Conservation (phyloP, 2,113 vertebrate genomes). For the Cavia porcellus region DNA sequence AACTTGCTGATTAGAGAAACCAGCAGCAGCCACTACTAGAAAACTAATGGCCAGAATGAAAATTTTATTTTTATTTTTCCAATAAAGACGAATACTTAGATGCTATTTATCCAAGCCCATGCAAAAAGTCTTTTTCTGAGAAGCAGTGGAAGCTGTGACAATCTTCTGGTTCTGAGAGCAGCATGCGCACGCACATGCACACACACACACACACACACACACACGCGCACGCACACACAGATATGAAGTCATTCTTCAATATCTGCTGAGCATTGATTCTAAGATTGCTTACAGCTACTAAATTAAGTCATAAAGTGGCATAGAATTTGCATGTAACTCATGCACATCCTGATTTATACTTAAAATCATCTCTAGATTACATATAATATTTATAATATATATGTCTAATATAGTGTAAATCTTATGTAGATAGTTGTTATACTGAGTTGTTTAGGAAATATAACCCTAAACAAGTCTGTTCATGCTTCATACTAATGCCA, state of each 20-base stretch:
- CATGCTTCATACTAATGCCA: neutral
- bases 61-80: neutral
- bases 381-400: neutral
- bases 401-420: neutral
- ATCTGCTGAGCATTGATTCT: neutral
- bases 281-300: neutral
- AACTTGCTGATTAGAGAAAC: neutral
- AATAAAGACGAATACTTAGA: neutral
- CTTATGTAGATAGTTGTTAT: neutral
- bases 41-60: neutral
- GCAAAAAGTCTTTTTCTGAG: neutral
- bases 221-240: too few species aligned
- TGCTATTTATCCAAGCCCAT: neutral
- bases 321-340: neutral
- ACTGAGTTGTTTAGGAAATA: neutral
- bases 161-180: neutral
- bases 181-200: too few species aligned
- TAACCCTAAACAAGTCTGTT: neutral
- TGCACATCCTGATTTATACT: neutral
- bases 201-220: too few species aligned
- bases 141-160: neutral
- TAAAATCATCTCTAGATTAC: neutral
- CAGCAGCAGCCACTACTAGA: neutral
- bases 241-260: too few species aligned
- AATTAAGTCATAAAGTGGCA: neutral